These are phyloP conservation scores for Drosophila fulvimacula DNA, from an alignment of 2,888 invertebrate species.

Conservation along the genomic window DNA sequence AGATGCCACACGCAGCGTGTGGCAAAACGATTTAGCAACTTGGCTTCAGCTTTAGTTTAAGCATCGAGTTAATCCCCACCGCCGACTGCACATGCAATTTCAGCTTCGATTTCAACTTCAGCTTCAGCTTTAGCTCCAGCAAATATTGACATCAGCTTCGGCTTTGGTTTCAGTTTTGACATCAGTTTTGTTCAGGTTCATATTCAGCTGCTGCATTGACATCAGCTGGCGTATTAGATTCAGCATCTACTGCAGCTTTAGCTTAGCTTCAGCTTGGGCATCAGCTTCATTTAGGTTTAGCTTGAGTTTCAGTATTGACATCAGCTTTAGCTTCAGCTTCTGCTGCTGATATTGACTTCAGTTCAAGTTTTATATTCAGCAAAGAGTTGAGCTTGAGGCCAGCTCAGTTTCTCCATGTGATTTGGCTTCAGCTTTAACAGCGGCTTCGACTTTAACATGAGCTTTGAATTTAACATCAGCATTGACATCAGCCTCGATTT, in stretches of 20 bases:
- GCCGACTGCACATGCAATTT: no score
- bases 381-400: not conserved
- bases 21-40: constrained; percentile 32
- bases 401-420: not conserved
- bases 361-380: not conserved
- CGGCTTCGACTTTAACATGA: not conserved
- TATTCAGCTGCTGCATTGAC: not conserved
- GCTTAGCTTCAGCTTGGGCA: not conserved
- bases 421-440: not conserved
- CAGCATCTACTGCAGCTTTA: not conserved
- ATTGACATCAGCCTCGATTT: not conserved
- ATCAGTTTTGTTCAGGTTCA: not conserved
- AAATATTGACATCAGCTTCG: not conserved
- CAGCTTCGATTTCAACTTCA: not conserved
- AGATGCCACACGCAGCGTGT: constrained; percentile 44
- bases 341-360: not conserved
- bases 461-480: not conserved
- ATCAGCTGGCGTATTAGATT: not conserved
- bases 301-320: not conserved
- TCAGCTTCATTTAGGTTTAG: not conserved
- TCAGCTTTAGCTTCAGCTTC: not conserved
- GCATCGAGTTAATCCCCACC: no score
- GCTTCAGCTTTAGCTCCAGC: not conserved
- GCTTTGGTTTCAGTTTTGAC: not conserved
- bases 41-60: not conserved